Conservation (phyloP, 2,113 vertebrate species). For the human region DNA sequence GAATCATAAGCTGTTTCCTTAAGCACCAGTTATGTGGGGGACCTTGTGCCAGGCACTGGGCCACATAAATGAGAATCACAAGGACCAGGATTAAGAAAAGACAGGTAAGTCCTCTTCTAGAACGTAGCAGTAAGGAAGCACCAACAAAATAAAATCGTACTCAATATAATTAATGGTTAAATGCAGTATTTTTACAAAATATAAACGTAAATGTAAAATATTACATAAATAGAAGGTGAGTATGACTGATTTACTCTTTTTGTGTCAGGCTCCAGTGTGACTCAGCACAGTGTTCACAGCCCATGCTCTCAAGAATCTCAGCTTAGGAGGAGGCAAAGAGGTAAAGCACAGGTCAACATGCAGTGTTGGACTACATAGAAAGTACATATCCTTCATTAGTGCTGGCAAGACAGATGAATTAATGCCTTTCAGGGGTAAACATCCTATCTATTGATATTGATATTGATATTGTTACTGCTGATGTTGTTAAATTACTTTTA, state of each 20-base stretch:
- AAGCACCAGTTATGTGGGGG: not conserved
- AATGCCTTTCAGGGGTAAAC: not conserved
- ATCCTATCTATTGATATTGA: fast-evolving
- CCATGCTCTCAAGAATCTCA: not conserved
- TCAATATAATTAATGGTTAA: not conserved
- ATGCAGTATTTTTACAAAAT: not conserved
- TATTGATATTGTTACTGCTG: not conserved
- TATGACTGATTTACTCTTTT: not conserved
- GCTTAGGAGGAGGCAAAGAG: not conserved
- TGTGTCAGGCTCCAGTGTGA: not conserved
- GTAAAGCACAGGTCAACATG: not conserved
- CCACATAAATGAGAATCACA: not conserved
- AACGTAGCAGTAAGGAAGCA: not conserved
- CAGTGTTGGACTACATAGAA: not conserved
- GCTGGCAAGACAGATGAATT: not conserved
- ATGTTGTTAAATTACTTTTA: not conserved
- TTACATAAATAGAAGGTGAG: not conserved
- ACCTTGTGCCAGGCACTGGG: not conserved
- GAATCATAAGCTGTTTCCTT: not conserved
- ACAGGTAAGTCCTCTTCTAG: not conserved
- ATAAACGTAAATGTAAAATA: not conserved
- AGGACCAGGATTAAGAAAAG: not conserved
- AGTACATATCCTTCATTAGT: not conserved
- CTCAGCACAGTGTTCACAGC: not conserved
- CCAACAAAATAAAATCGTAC: not conserved